A percentile compares a stretch with the other conserved stretches of the same genome.
These are phyloP conservation scores for Tolypeutes matacus DNA, from an alignment of 2,797 vertebrate species.

Conservation along the genomic window DNA sequence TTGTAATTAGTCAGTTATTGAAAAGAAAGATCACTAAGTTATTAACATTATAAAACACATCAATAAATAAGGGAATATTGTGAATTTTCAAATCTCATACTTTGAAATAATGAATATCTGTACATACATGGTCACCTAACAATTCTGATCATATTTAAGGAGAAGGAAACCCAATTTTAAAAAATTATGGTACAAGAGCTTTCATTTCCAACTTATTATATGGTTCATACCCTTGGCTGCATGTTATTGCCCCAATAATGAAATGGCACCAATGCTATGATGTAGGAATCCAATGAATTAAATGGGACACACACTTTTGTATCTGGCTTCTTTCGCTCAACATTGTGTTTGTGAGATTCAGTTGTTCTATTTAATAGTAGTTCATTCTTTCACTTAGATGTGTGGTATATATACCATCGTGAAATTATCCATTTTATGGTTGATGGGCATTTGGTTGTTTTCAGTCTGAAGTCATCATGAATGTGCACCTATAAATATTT, in stretches of 20 bases:
- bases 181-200: not conserved
- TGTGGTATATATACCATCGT: not conserved
- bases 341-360: constrained; percentile 18
- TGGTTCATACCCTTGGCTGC: not conserved
- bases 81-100: constrained; percentile 57
- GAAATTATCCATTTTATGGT: not conserved
- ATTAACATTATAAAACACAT: constrained; percentile 59
- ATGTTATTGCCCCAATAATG: not conserved
- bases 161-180: constrained; percentile 47
- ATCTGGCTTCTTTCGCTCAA: constrained; percentile 9
- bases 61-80: constrained; percentile 38
- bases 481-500: not conserved
- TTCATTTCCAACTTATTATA: constrained; percentile 47
- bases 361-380: not conserved
- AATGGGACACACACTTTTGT: not conserved
- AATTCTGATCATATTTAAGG: constrained; percentile 11
- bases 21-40: constrained; percentile 25
- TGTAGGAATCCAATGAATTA: constrained; percentile 16
- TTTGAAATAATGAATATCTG: constrained; percentile 51
- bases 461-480: not conserved
- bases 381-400: constrained; percentile 25
- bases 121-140: not conserved
- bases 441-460: constrained; percentile 30
- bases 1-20: constrained; percentile 64
- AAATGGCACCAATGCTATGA: not conserved